Conservation (phyloP, 2,797 vertebrate species). For the Bufotes viridis region DNA sequence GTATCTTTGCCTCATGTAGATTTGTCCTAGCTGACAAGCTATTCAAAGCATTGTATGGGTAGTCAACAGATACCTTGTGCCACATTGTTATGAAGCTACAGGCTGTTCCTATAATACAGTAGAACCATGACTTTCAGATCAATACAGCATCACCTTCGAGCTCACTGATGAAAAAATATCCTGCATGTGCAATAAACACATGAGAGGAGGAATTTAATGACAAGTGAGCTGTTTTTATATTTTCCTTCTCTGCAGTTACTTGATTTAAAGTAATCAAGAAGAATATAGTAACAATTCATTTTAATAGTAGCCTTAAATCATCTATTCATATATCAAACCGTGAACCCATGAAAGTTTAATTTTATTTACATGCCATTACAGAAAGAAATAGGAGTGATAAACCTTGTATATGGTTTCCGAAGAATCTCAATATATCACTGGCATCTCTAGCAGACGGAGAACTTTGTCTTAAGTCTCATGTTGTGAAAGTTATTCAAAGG, state of each 20-base stretch:
- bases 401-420: constrained; percentile 56
- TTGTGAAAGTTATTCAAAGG: constrained; percentile 40
- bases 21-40: not conserved
- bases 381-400: constrained; percentile 59
- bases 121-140: constrained; percentile 29
- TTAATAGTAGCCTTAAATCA: constrained; percentile 66
- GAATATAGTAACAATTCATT: constrained; percentile 66
- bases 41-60: not conserved
- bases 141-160: constrained; percentile 24
- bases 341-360: constrained; percentile 58
- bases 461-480: constrained; percentile 14
- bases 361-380: constrained; percentile 61
- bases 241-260: constrained; percentile 57
- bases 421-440: constrained; percentile 54
- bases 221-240: constrained; percentile 46
- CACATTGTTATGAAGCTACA: not conserved
- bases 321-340: constrained; percentile 59
- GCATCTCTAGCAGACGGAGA: constrained; percentile 20
- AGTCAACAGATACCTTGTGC: not conserved
- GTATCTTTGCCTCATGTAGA: not conserved
- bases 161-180: constrained; percentile 30
- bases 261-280: constrained; percentile 67
- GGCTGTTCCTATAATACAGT: constrained; percentile 1
- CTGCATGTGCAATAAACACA: constrained; percentile 41
- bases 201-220: constrained; percentile 45